Percentiles rank a stretch among this genome's conserved stretches.
Evolutionary conservation across 2,113 vertebrate species (phyloP).

Genomic region (Sylvia atricapilla): DNA sequence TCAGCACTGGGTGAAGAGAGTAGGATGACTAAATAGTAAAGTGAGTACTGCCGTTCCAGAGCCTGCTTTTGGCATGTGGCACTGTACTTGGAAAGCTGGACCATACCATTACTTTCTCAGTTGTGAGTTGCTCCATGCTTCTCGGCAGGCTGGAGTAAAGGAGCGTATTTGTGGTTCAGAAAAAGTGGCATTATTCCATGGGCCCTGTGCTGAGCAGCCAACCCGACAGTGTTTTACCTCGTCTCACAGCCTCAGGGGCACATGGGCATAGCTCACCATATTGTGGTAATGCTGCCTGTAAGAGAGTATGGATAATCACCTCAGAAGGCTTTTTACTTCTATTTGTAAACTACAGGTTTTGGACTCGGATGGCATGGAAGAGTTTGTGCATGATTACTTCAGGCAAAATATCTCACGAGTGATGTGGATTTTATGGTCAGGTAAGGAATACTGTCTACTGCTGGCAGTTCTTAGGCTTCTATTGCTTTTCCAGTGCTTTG

Average conservation of each 20-base stretch:
- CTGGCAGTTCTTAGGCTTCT: background rate
- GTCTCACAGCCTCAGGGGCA: background rate
- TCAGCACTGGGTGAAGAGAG: background rate
- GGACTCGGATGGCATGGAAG: background rate
- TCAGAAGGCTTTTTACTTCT: background rate
- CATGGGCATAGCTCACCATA: no score
- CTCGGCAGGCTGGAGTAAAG: background rate
- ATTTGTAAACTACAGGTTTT: background rate
- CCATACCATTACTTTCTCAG: background rate
- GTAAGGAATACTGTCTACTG: background rate
- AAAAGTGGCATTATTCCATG: background rate
- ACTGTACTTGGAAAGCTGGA: background rate
- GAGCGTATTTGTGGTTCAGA: background rate
- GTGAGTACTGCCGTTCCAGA: background rate
- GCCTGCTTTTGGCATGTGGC: background rate
- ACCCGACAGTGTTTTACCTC: background rate
- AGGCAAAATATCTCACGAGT: background rate
- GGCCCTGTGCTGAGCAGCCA: background rate
- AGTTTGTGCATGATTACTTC: background rate
- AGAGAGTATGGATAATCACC: background rate
- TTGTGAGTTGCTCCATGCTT: background rate
- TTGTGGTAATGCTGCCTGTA: background rate
- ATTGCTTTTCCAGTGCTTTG: background rate
- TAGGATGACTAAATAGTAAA: background rate
- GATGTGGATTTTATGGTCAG: background rate